Evolutionary conservation across 2,888 invertebrate genomes (phyloP), one percentile per base, ranked within the genome.

Genomic region (Lochmaea crataegi): DNA sequence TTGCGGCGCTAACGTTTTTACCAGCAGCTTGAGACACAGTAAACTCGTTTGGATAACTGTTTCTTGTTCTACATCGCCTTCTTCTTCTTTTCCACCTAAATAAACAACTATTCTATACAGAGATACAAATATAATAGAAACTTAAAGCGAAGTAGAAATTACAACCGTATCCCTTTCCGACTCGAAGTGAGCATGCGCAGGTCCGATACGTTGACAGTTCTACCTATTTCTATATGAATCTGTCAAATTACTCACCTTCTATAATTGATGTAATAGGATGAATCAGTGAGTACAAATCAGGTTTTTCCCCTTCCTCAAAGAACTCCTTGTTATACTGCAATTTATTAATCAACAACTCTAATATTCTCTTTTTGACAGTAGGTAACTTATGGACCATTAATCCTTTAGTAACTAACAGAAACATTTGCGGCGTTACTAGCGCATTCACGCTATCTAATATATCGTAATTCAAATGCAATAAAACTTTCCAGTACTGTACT

Each of bases 331-430:
- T 91, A 74, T 91, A 89, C 77, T 94, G 92, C 9, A 98, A 88
- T 86, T 96, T 95, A 10, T 90, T 90, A 81, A 95, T 96, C 0
- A 98, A 87, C 53, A 98, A 86, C 82, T 98, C 97, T 87, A 98
- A 90, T 0, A 95, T 92, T 84, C 96, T 94, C 73, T 93, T 90
- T 76, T 93, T 90, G 0, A 98, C 93, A 7, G 91, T 91, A 14
- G 91, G 86, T 26, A 94, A 84, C 53, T 92, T 91, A 82, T 96
- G 94, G 65, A 90, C 89, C 80, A 94, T 86, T 67, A 98, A 87
- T 0, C 93, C 92, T 76, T 92, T 89, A 0, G 96, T 89, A 0
- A 96, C 95, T 56, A 91, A 89, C 22, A 97, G 86, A 85, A 98
- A 96, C 88, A 95, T 92, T 18, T 91, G 89, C 0, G 94, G 91